Conservation (phyloP, 1,140 invertebrate species). For the Notospermus geniculatus region DNA sequence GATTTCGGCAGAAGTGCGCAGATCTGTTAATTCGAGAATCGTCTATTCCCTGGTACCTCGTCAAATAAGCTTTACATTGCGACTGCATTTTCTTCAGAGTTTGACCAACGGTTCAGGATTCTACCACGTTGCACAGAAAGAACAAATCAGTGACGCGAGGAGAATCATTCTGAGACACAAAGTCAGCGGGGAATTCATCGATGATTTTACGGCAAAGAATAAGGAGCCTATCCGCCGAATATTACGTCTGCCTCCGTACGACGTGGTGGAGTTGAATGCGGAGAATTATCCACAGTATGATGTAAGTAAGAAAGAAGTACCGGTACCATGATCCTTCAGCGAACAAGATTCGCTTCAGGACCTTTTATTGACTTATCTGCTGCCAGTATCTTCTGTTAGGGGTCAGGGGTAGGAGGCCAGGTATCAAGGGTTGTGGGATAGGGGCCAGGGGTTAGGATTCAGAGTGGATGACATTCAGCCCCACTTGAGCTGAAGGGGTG, state of each 20-base stretch:
- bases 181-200: constrained; percentile 45
- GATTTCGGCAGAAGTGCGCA: no score
- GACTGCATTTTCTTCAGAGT: constrained; percentile 33
- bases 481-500: no score
- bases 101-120: constrained; percentile 51
- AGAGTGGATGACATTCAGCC: no score
- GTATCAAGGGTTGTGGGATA: no score
- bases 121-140: constrained; percentile 35
- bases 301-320: no score
- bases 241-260: constrained; percentile 32
- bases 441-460: no score
- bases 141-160: constrained; percentile 37
- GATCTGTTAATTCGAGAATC: no score
- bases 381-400: no score
- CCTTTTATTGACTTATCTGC: no score
- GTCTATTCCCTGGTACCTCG: no score
- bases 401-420: no score
- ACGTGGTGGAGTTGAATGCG: constrained; percentile 42
- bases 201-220: constrained; percentile 45
- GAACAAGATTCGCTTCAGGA: neutral
- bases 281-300: constrained; percentile 47
- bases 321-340: neutral
- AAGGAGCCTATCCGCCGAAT: constrained; percentile 38
- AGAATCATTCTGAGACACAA: constrained; percentile 42
- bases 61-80: neutral